Evolutionary conservation across 2,888 invertebrate species (phyloP).

Genomic region (Tetramorium bicarinatum): DNA sequence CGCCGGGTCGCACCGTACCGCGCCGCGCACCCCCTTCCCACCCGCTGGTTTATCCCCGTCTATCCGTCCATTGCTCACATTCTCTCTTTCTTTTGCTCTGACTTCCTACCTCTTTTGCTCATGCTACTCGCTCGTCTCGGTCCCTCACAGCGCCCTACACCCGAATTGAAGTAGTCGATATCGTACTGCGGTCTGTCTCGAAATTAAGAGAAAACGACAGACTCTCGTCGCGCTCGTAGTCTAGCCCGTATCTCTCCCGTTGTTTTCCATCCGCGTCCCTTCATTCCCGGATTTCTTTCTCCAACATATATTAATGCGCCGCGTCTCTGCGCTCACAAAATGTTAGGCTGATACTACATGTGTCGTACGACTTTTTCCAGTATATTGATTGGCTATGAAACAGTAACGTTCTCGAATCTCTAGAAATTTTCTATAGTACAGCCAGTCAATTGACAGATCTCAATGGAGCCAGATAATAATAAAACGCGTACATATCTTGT

Average conservation of each 20-base stretch:
- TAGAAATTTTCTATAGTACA: too few relatives aligned
- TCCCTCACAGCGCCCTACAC: conserved; percentile 67
- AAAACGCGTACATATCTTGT: neutral
- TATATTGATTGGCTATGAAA: too few relatives aligned
- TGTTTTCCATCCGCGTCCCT: conserved; percentile 48
- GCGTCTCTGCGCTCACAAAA: neutral
- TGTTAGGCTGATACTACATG: too few relatives aligned
- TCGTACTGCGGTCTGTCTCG: conserved; percentile 83
- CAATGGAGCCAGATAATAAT: neutral
- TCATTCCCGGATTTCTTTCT: conserved; percentile 27
- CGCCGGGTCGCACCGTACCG: neutral
- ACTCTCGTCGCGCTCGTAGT: conserved; percentile 49
- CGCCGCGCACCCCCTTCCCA: neutral
- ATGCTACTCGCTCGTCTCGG: conserved; percentile 28
- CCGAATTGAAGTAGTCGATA: conserved; percentile 84
- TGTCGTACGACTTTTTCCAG: too few relatives aligned
- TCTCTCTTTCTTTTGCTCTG: conserved; percentile 47
- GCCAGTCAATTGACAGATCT: neutral
- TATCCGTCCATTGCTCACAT: conserved; percentile 64
- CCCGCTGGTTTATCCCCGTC: conserved; percentile 64
- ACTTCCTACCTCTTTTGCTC: conserved; percentile 64
- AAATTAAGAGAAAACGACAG: conserved; percentile 82
- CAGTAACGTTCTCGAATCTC: too few relatives aligned
- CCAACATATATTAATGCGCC: conserved; percentile 3
- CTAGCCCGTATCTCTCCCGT: conserved; percentile 34